Evolutionary conservation across 2,888 invertebrate genomes (phyloP).

Genomic region (Matsumyia berberina): DNA sequence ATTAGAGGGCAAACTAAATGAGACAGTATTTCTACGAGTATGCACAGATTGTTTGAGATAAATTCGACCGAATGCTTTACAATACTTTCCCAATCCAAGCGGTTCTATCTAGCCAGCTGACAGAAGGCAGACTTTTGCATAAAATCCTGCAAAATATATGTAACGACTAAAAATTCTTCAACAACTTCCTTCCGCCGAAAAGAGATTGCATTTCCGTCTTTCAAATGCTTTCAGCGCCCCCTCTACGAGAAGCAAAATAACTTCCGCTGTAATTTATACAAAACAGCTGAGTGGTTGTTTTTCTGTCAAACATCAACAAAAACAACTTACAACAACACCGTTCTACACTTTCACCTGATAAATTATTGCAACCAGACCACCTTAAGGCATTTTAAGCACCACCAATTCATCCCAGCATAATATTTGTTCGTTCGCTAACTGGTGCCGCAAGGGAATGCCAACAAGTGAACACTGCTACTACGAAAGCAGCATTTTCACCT

Average conservation of each 20-base stretch:
- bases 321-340: slow-evolving; percentile 48
- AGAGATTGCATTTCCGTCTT: background rate
- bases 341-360: slow-evolving; percentile 51
- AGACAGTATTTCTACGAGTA: too few relatives aligned
- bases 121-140: too few relatives aligned
- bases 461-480: slow-evolving; percentile 13
- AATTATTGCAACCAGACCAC: background rate
- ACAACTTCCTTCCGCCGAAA: too few relatives aligned
- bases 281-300: slow-evolving; percentile 62
- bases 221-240: background rate
- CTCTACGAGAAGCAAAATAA: background rate
- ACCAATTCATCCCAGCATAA: background rate
- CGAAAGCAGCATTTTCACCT: slow-evolving; percentile 20
- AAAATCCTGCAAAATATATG: too few relatives aligned
- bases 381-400: background rate
- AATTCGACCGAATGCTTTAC: too few relatives aligned
- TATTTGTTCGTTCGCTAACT: background rate
- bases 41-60: too few relatives aligned
- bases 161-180: too few relatives aligned
- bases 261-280: background rate
- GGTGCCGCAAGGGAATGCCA: slow-evolving; percentile 16
- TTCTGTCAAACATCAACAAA: slow-evolving; percentile 70
- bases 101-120: too few relatives aligned
- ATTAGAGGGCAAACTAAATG: too few relatives aligned
- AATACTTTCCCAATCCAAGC: too few relatives aligned